Evolutionary conservation across 2,113 vertebrate species (phyloP).

Genomic region (Buteo buteo): DNA sequence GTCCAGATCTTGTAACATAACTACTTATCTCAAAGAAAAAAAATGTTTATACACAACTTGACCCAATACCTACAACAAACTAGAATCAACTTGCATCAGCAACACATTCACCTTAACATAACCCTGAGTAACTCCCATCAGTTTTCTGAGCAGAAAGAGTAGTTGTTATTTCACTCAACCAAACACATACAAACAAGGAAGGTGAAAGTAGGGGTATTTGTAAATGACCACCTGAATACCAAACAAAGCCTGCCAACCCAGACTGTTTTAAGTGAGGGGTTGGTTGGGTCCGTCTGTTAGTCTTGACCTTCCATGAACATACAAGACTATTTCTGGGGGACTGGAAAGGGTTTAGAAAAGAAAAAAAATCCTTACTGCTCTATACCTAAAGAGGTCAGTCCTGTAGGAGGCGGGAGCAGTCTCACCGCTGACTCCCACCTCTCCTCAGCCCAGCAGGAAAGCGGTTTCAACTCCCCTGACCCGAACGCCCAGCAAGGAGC

Average conservation of each 20-base stretch:
- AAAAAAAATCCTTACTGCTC: not conserved
- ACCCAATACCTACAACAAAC: not conserved
- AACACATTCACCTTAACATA: fast-evolving
- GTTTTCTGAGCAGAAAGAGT: fast-evolving
- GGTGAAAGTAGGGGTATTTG: fast-evolving
- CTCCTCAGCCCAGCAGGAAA: no score
- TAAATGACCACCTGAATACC: fast-evolving
- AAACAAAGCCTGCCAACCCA: no score
- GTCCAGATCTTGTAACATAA: not conserved
- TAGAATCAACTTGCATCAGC: fast-evolving
- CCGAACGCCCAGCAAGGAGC: fast-evolving
- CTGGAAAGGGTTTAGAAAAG: fast-evolving
- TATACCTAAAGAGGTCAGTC: fast-evolving
- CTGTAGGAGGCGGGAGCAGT: fast-evolving
- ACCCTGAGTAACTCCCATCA: no score
- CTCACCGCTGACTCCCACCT: fast-evolving
- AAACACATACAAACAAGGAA: no score
- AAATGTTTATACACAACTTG: not conserved
- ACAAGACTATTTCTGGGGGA: not conserved
- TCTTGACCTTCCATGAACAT: fast-evolving
- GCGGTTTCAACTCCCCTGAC: fast-evolving
- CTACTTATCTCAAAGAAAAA: fast-evolving
- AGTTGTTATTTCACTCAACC: fast-evolving
- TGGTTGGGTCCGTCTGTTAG: fast-evolving
- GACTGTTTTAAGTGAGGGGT: not conserved